phyloP scores from a whole-genome alignment of 2,113 vertebrate genomes.

The Alligator mississippiensis region DNA sequence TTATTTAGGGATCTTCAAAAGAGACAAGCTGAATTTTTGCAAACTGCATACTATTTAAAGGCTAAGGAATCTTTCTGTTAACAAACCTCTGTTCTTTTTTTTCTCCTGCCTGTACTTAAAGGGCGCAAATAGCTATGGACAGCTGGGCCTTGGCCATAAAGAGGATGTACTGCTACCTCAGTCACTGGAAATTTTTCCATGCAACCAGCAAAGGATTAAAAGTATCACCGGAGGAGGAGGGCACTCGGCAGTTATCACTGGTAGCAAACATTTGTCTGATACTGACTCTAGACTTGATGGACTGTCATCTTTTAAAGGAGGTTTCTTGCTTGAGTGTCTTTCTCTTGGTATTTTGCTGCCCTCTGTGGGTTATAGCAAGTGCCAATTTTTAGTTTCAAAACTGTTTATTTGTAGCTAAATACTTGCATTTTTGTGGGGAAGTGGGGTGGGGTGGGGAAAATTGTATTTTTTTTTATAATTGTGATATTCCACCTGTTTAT shows the following conservation, averaged over 20 bases:
- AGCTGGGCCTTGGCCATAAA: conserved; percentile 88
- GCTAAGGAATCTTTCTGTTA: neutral
- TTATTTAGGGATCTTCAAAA: neutral
- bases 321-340: neutral
- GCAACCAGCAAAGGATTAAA: conserved; percentile 51
- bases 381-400: neutral
- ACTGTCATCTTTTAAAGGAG: neutral
- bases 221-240: conserved; percentile 89
- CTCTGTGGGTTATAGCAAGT: neutral
- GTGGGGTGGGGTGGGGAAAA: too few relatives aligned
- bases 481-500: neutral
- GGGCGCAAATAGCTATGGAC: conserved; percentile 95
- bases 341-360: conserved; percentile 12
- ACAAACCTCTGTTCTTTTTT: neutral
- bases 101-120: conserved; percentile 60
- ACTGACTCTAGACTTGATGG: neutral
- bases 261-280: conserved; percentile 68
- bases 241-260: conserved; percentile 86
- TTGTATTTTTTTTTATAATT: too few relatives aligned
- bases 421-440: neutral
- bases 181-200: conserved; percentile 69
- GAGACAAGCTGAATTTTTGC: neutral
- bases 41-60: neutral
- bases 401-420: rapidly evolving
- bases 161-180: conserved; percentile 84